phyloP scores from a whole-genome alignment of 2,888 invertebrate species.

The Pandemis heparana region DNA sequence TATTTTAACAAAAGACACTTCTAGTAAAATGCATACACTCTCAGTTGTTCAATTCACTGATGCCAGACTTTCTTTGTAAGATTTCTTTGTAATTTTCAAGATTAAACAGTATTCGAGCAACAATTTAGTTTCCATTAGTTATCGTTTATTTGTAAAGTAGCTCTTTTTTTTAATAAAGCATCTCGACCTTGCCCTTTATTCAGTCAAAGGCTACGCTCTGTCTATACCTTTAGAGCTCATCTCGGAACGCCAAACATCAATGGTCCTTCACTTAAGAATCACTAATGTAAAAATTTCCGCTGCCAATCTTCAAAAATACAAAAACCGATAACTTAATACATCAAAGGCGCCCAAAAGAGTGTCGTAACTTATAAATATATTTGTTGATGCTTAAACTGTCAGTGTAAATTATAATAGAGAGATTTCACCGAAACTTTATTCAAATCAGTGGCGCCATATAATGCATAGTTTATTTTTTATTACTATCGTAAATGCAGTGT shows the following conservation, averaged over 20 bases:
- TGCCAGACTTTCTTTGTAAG: not conserved
- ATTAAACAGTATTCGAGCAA: no score
- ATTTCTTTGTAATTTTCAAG: not conserved
- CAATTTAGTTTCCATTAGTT: not conserved
- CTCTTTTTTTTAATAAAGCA: not conserved
- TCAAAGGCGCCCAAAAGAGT: conserved; percentile 18
- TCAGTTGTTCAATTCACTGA: not conserved
- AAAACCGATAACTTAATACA: conserved; percentile 26
- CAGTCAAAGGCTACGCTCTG: not conserved
- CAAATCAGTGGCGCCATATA: conserved; percentile 22
- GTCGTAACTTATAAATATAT: conserved; percentile 30
- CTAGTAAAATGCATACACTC: not conserved
- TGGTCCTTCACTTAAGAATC: not conserved
- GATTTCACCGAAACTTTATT: conserved; percentile 22
- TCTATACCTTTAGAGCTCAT: not conserved
- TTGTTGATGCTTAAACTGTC: conserved; percentile 31
- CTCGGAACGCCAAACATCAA: not conserved
- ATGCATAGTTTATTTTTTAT: conserved; percentile 20
- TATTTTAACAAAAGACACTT: not conserved
- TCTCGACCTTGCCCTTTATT: not conserved
- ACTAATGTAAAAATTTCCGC: conserved; percentile 1
- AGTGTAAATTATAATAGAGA: conserved; percentile 33
- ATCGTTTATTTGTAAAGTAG: not conserved
- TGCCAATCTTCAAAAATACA: conserved; percentile 14
- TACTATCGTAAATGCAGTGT: conserved; percentile 14